phyloP scores from a whole-genome alignment of 2,113 vertebrate species.

The Theropithecus gelada region DNA sequence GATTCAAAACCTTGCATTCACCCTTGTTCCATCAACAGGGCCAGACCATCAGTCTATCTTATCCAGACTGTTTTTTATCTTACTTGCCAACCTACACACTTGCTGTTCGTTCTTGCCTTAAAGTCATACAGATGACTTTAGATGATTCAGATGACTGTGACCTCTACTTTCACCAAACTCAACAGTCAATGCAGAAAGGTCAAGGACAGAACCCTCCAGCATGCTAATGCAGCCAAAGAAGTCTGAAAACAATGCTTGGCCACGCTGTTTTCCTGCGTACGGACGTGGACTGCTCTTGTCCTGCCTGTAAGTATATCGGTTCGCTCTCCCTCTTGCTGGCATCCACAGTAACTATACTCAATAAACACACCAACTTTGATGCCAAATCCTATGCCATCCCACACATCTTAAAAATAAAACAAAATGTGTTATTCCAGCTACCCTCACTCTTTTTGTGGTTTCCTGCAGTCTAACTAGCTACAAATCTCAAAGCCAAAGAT shows the following conservation, averaged over 20 bases:
- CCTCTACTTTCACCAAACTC: not conserved
- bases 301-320: rapidly evolving
- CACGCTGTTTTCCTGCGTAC: rapidly evolving
- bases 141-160: not conserved
- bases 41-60: not conserved
- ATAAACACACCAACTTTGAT: not conserved
- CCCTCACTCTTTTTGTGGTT: not conserved
- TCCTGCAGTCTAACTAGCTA: not conserved
- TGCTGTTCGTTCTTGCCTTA: not conserved
- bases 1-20: not conserved
- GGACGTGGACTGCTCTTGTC: not conserved
- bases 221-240: not conserved
- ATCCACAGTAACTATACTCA: not conserved
- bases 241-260: not conserved
- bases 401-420: not conserved
- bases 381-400: not conserved
- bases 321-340: not conserved
- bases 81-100: not conserved
- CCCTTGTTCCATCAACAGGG: not conserved
- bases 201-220: not conserved
- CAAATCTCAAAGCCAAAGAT: not conserved
- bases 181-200: not conserved
- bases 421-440: not conserved
- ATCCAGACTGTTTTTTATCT: not conserved
- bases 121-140: not conserved